phyloP scores from a whole-genome alignment of 2,113 vertebrate genomes.

The Corythornis vintsioides region DNA sequence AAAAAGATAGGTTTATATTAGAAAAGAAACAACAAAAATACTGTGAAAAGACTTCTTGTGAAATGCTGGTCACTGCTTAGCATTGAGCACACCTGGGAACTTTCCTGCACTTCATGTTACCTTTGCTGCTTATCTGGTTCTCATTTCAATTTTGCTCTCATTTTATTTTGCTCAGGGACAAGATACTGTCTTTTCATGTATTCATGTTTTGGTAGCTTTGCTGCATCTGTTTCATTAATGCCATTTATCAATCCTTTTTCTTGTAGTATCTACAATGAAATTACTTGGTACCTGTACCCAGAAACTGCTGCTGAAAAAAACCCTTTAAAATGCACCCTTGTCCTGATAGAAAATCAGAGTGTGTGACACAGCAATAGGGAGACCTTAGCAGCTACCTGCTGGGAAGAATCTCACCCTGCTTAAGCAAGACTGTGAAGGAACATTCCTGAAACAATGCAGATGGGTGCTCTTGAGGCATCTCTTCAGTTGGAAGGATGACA shows the following conservation, averaged over 20 bases:
- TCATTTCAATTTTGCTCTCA: background rate
- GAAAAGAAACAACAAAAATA: background rate
- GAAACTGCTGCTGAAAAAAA: background rate
- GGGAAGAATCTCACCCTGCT: background rate
- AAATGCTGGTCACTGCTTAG: background rate
- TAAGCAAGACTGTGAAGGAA: background rate
- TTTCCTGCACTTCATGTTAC: background rate
- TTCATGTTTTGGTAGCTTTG: background rate
- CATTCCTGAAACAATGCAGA: background rate
- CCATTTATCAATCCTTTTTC: background rate
- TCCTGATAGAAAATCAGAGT: background rate
- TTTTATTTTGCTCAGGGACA: background rate
- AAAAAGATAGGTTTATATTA: background rate
- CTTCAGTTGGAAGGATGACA: background rate
- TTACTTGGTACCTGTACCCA: background rate
- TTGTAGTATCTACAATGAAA: background rate
- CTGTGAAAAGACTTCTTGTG: background rate
- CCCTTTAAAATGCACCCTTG: background rate
- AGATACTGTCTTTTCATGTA: background rate
- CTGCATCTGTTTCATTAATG: background rate
- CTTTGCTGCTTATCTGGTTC: background rate
- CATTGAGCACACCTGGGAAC: background rate
- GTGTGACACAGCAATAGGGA: rapidly evolving
- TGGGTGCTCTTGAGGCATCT: background rate
- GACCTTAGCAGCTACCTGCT: background rate